Evolutionary conservation across 1,140 invertebrate species (phyloP).

Genomic region (Platyscapa corneri): DNA sequence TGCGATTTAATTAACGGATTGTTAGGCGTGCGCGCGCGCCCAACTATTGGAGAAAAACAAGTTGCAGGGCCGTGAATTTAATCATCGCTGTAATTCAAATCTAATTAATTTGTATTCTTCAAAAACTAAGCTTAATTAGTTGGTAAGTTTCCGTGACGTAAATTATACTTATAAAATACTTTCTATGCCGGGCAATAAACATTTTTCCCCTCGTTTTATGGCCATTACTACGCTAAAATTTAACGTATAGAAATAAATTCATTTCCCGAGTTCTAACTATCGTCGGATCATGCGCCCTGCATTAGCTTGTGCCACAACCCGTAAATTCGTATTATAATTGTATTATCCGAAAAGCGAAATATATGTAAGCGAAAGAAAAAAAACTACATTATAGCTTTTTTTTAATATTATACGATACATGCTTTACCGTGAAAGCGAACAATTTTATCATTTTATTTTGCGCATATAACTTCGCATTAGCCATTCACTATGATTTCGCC

Average conservation of each 20-base stretch:
- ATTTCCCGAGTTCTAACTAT: background rate
- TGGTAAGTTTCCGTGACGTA: background rate
- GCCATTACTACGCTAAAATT: background rate
- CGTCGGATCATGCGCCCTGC: background rate
- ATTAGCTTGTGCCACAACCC: background rate
- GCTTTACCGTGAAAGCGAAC: background rate
- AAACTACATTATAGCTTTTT: background rate
- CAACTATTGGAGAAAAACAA: background rate
- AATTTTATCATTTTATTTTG: slow-evolving; percentile 1
- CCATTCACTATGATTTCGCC: background rate
- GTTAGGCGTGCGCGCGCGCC: background rate
- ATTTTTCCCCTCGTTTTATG: background rate
- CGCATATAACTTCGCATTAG: background rate
- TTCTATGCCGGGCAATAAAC: background rate
- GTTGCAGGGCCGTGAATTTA: background rate
- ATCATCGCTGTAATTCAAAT: slow-evolving; percentile 8
- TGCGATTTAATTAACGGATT: slow-evolving; percentile 23
- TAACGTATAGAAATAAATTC: background rate
- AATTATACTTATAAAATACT: slow-evolving; percentile 10
- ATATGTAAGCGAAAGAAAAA: background rate
- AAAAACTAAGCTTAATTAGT: background rate
- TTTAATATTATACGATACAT: background rate
- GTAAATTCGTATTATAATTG: background rate
- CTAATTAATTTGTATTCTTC: slow-evolving; percentile 24
- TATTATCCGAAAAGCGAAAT: background rate